Evolutionary conservation across 2,113 vertebrate genomes (phyloP).

Genomic region (Garra rufa): DNA sequence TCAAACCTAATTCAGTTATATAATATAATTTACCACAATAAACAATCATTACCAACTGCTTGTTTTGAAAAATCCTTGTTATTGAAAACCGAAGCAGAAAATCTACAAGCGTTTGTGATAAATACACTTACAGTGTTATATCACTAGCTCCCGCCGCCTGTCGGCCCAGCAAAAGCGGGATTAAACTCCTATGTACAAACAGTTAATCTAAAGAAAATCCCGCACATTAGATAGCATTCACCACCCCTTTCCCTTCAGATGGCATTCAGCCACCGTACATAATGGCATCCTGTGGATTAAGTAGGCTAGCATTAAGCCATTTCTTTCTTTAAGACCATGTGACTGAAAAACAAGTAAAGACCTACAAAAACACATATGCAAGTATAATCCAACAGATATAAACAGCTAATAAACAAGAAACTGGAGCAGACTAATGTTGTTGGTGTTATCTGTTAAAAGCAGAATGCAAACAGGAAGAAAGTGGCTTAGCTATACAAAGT

Average conservation of each 20-base stretch:
- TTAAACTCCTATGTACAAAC: constrained; percentile 64
- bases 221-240: constrained; percentile 64
- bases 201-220: constrained; percentile 71
- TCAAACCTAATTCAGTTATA: background rate
- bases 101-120: background rate
- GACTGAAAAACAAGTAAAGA: constrained; percentile 61
- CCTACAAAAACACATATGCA: constrained; percentile 22
- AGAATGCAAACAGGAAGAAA: background rate
- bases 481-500: background rate
- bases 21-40: background rate
- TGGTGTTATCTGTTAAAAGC: constrained; percentile 20
- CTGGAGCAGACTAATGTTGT: background rate
- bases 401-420: background rate
- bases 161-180: constrained; percentile 49
- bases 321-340: constrained; percentile 47
- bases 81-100: background rate
- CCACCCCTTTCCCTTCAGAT: constrained; percentile 45
- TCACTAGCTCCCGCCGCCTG: background rate
- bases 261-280: constrained; percentile 58
- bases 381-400: constrained; percentile 30
- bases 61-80: background rate
- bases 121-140: background rate
- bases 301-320: constrained; percentile 62
- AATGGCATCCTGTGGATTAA: constrained; percentile 71
- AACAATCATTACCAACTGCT: background rate